These are phyloP conservation scores for Dromaius novaehollandiae DNA, from an alignment of 2,113 vertebrate genomes.

Conservation along the genomic window DNA sequence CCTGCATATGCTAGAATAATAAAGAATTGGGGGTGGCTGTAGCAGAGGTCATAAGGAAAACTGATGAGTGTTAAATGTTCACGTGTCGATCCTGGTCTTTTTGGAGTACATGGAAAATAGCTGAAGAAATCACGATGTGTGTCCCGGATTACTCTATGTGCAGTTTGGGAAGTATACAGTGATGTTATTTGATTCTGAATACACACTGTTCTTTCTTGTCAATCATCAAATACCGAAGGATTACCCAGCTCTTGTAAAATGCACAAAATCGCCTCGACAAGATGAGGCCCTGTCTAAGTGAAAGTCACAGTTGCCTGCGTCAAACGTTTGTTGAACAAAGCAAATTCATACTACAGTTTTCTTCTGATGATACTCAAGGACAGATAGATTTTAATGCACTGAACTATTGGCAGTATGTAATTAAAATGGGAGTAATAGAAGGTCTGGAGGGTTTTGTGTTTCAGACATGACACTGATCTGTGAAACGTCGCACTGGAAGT, in stretches of 20 bases:
- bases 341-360: background rate
- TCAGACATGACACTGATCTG: background rate
- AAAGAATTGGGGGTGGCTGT: background rate
- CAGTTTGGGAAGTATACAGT: background rate
- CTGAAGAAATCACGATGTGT: background rate
- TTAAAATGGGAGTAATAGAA: background rate
- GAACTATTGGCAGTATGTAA: background rate
- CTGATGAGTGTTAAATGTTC: background rate
- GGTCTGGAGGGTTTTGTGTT: background rate
- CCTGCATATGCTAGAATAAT: constrained; percentile 17
- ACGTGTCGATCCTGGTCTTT: background rate
- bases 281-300: background rate
- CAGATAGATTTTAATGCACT: background rate
- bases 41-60: background rate
- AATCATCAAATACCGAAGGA: background rate
- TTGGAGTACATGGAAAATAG: background rate
- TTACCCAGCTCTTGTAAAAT: background rate
- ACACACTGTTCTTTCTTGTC: background rate
- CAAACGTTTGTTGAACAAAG: background rate
- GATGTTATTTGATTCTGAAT: background rate
- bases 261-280: background rate
- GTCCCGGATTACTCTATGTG: background rate
- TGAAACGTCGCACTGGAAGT: background rate
- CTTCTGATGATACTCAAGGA: background rate
- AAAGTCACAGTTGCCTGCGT: background rate